Percentiles rank a stretch among this genome's conserved stretches.
These are phyloP conservation scores for Melierax canorus DNA, from an alignment of 2,113 vertebrate species.

Conservation along the genomic window DNA sequence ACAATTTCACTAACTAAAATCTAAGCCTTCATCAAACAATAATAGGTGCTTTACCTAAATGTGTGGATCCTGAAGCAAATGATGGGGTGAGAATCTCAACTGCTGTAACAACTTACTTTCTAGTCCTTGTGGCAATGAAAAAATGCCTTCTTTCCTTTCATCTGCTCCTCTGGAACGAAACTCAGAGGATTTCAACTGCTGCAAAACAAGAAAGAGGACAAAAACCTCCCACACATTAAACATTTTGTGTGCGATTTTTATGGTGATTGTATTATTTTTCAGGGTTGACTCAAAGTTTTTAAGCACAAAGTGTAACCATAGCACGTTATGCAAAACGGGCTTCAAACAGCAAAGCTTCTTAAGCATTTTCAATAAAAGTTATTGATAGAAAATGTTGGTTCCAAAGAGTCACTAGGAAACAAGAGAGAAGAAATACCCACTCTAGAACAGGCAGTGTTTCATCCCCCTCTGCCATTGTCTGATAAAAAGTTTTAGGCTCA, in stretches of 20 bases:
- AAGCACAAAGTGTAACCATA: not conserved
- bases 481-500: not conserved
- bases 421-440: not conserved
- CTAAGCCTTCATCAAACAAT: not conserved
- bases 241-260: not conserved
- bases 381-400: not conserved
- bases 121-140: not conserved
- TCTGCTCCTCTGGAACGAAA: not conserved
- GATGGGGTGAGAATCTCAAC: not conserved
- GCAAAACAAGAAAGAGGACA: slow-evolving; percentile 11
- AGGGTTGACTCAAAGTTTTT: not conserved
- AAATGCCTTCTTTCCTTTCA: not conserved
- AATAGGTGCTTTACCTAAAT: not conserved
- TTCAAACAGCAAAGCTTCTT: not conserved
- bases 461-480: not conserved
- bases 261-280: not conserved
- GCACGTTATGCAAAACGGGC: not conserved
- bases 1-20: not conserved
- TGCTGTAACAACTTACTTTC: not conserved
- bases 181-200: not conserved
- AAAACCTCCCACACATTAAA: not conserved
- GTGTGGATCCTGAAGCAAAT: not conserved
- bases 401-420: not conserved
- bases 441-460: not conserved
- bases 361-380: not conserved